Conservation (phyloP, 2,888 invertebrate species). For the Pyrrhosoma nymphula region DNA sequence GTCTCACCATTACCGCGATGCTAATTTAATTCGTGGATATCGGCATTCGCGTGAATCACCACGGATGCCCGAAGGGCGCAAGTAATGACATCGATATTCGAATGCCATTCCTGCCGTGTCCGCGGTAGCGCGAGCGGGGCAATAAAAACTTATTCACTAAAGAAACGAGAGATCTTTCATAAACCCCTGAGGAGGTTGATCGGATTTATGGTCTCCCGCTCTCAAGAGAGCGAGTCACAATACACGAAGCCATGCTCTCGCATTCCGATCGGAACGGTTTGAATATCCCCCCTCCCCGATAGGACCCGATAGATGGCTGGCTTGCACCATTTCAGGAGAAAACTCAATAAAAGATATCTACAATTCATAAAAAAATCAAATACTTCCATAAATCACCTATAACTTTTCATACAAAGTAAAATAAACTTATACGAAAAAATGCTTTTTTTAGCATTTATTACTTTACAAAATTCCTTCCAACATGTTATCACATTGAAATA, state of each 20-base stretch:
- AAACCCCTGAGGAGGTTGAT: not conserved
- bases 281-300: too few species aligned
- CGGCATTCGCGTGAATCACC: not conserved
- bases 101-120: not conserved
- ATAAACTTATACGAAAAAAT: too few species aligned
- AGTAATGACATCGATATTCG: not conserved
- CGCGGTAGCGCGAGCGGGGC: not conserved
- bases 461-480: too few species aligned
- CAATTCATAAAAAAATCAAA: too few species aligned
- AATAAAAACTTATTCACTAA: not conserved
- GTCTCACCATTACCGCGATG: not conserved
- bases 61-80: not conserved
- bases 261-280: too few species aligned
- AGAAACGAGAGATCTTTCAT: not conserved
- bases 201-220: not conserved
- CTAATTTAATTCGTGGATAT: not conserved
- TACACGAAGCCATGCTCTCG: not conserved
- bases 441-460: too few species aligned
- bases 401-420: too few species aligned
- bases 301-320: too few species aligned
- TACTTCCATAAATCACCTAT: too few species aligned
- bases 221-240: not conserved
- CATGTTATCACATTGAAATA: too few species aligned
- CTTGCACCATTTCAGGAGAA: too few species aligned
- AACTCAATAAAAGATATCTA: too few species aligned